These are phyloP conservation scores for Drosophila grimshawi DNA, from an alignment of 1,140 invertebrate species.

Conservation along the genomic window DNA sequence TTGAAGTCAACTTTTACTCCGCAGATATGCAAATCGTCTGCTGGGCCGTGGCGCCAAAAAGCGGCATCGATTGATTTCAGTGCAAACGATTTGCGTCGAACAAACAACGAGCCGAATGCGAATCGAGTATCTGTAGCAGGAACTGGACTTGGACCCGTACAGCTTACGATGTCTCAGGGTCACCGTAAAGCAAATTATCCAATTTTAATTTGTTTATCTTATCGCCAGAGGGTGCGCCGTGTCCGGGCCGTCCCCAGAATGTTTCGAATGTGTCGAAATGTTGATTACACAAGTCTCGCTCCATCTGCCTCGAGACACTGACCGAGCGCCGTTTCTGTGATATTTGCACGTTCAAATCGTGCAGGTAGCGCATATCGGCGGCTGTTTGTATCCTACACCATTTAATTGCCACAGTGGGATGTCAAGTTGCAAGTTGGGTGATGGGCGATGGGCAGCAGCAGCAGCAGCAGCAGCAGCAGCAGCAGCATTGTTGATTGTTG, in stretches of 20 bases:
- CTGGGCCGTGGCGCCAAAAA: constrained; percentile 19
- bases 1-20: constrained; percentile 16
- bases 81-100: constrained; percentile 54
- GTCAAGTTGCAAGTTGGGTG: neutral
- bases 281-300: constrained; percentile 86
- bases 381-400: constrained; percentile 66
- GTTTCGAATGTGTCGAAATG: constrained; percentile 88
- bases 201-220: constrained; percentile 81
- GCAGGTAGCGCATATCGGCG: constrained; percentile 74
- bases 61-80: constrained; percentile 56
- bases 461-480: constrained; percentile 10
- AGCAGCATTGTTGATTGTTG: constrained; percentile 34
- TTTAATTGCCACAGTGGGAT: neutral
- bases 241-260: constrained; percentile 88
- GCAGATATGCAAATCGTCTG: constrained; percentile 7
- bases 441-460: constrained; percentile 9
- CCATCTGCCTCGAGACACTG: constrained; percentile 84
- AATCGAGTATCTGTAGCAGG: constrained; percentile 11
- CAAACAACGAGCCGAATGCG: constrained; percentile 62
- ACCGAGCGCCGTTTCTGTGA: constrained; percentile 77
- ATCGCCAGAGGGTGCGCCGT: constrained; percentile 86
- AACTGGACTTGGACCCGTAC: neutral
- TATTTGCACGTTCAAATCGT: constrained; percentile 84
- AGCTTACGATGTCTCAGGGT: constrained; percentile 51
- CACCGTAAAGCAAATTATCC: constrained; percentile 82